Evolutionary conservation across 1,140 invertebrate genomes (phyloP), one percentile per base, ranked within the genome.

Genomic region (Drosophila nigrodunni): DNA sequence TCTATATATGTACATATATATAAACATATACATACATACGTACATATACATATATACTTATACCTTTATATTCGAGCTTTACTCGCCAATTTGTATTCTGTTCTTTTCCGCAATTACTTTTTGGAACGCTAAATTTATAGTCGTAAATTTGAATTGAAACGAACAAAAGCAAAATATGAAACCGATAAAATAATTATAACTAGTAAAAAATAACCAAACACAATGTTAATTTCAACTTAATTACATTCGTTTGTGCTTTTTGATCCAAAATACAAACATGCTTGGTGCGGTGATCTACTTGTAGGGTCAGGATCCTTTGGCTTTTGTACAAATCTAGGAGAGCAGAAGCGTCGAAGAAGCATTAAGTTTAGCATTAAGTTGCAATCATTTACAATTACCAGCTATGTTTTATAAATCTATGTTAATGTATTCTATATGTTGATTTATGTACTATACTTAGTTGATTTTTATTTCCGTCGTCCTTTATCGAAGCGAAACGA

Each of bases 121-220:
- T 72, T 58, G 46, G 43, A 68, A 8, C 66, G 11, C 83, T 62
- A 87, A 87, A 87, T 87, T 88, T 47, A 37, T 58, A 80, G 82
- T 87, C 49, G 35, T 80, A 74, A 65, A 66, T 74, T 78, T 47
- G 15, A 70, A 77, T 70, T 69, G 11, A 78, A 80, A 69, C 66
- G 64, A 77, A 77, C 74, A 75, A 75, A 67, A 73, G 25, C 25
- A 30, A 43, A 58, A 46, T 59, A 59, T 64, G 49, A 61, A 73
- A 39, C 68, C 57, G 49, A 68, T 9, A 66, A 15, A n/a, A 70
- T 46, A 41, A 71, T 61, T n/a, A 64, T 46, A 25, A 50, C 65
- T 47, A 35, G 11, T 52, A 59, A 41, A 62, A 49, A 21, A 21
- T 21, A 13, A 55, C 18, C 41, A 13, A 7, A 52, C 37, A 52